phyloP scores from a whole-genome alignment of 1,140 invertebrate genomes.

The Drosophila chauvacae region DNA sequence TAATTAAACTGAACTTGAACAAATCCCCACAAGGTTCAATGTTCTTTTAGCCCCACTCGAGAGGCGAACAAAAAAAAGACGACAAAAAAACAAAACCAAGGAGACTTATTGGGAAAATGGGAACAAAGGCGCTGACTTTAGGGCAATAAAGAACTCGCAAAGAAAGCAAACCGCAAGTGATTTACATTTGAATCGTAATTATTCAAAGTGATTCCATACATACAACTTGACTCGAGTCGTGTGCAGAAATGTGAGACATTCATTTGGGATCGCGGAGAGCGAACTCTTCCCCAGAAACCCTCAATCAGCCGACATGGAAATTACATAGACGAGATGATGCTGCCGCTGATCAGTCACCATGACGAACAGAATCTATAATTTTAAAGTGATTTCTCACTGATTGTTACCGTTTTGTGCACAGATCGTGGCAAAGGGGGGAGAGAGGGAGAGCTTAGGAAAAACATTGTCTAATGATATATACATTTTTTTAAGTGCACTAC shows the following conservation, averaged over 20 bases:
- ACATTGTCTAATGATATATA: conserved; percentile 1
- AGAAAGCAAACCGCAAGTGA: conserved; percentile 12
- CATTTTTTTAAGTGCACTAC: background rate
- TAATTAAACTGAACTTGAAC: background rate
- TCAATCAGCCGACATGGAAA: conserved; percentile 14
- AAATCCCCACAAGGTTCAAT: background rate
- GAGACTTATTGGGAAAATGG: conserved; percentile 13
- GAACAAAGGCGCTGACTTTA: conserved; percentile 6
- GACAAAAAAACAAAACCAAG: background rate
- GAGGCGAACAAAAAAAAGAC: background rate
- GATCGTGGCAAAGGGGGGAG: background rate
- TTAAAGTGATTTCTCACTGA: background rate
- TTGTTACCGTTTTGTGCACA: background rate
- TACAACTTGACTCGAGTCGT: background rate
- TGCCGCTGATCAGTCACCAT: conserved; percentile 29
- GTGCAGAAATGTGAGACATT: conserved; percentile 11
- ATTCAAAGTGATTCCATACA: conserved; percentile 23
- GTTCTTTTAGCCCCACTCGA: background rate
- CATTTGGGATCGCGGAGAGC: background rate
- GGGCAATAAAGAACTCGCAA: conserved; percentile 11
- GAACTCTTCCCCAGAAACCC: conserved; percentile 15
- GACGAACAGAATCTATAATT: conserved; percentile 34
- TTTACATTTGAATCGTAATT: conserved; percentile 34
- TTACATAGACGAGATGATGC: conserved; percentile 25
- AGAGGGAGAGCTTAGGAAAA: background rate